Evolutionary conservation across 2,888 invertebrate species (phyloP), one percentile per base, ranked within the genome.

Genomic region (Eremobia ochroleuca): DNA sequence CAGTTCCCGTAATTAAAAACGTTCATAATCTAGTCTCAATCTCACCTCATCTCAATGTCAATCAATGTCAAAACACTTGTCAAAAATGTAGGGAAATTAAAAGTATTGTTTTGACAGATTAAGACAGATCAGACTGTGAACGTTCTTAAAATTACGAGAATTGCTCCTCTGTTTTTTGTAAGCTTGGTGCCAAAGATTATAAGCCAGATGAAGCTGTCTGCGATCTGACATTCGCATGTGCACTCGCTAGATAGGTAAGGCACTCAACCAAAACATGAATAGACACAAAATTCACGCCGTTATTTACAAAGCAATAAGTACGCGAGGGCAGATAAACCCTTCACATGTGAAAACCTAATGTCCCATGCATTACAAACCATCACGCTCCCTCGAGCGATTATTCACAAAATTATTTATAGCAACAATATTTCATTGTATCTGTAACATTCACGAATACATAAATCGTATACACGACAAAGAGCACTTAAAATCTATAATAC

Each of bases 391-490:
- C 76, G 61, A 68, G 64, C 87, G 79, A 88, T 88, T 88, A 84
- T 88, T 88, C 85, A 88, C 73, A 86, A 87, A 92, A 93, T 93
- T 94, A 94, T 88, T 87, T 87, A 88, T 85, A 71, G 85, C 87
- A 61, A 79, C 85, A 68, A 88, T 88, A 87, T 86, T 83, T 85
- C 80, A 87, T 85, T 83, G 86, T 82, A 89, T 89, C 82, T 81
- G 81, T 82, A 71, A 75, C 82, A 49, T 85, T 82, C 89, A 85
- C 84, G 82, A 87, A 87, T 83, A 79, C 81, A 88, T 88, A 87
- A 88, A 89, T 89, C 83, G 73, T 80, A 31, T 59, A 72, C 73
- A 73, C 66, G 86, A 84, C 83, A 85, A 79, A 84, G 85, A 83
- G 76, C 89, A 83, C 89, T 88, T 88, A 86, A 87, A 89, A 89